These are phyloP conservation scores for Meda fulgida DNA, from an alignment of 2,797 vertebrate genomes.

Conservation along the genomic window DNA sequence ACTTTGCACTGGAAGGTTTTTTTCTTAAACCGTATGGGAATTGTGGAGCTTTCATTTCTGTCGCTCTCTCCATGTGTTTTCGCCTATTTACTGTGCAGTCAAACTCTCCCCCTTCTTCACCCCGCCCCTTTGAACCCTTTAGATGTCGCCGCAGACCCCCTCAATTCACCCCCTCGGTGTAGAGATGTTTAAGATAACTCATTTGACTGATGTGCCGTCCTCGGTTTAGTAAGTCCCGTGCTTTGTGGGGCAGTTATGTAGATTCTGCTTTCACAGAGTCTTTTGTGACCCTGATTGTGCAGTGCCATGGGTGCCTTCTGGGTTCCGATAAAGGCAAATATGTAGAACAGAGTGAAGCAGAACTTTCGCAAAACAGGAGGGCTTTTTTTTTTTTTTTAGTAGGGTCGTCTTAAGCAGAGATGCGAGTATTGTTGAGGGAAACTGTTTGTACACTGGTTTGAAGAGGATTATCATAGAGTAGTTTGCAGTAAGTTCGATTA, in stretches of 20 bases:
- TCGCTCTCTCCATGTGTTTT: slow-evolving; percentile 59
- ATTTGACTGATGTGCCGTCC: slow-evolving; percentile 78
- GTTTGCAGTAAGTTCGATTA: not conserved
- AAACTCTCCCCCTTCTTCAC: slow-evolving; percentile 31
- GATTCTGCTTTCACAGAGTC: slow-evolving; percentile 66
- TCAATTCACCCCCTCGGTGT: slow-evolving; percentile 60
- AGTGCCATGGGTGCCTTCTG: slow-evolving; percentile 51
- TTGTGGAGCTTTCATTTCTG: slow-evolving; percentile 55
- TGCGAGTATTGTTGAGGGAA: not conserved
- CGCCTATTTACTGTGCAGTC: slow-evolving; percentile 58
- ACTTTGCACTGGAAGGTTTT: slow-evolving; percentile 60
- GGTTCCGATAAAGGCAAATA: slow-evolving; percentile 53
- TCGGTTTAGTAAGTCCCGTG: slow-evolving; percentile 69
- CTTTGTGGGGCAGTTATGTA: slow-evolving; percentile 78
- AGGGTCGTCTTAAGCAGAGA: not conserved
- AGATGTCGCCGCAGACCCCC: slow-evolving; percentile 70
- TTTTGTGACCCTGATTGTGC: slow-evolving; percentile 51
- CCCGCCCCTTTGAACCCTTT: slow-evolving; percentile 56
- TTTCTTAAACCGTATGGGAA: slow-evolving; percentile 58
- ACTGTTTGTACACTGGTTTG: not conserved
- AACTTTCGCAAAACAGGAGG: slow-evolving; percentile 33
- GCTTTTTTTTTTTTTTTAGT: slow-evolving; percentile 40
- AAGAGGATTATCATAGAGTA: not conserved
- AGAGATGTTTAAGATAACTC: slow-evolving; percentile 70
- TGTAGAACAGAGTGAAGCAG: slow-evolving; percentile 40